A percentile compares a stretch with the other conserved stretches of the same genome.
Conservation (phyloP, 2,888 invertebrate genomes). For the Campopleginae sp. region DNA sequence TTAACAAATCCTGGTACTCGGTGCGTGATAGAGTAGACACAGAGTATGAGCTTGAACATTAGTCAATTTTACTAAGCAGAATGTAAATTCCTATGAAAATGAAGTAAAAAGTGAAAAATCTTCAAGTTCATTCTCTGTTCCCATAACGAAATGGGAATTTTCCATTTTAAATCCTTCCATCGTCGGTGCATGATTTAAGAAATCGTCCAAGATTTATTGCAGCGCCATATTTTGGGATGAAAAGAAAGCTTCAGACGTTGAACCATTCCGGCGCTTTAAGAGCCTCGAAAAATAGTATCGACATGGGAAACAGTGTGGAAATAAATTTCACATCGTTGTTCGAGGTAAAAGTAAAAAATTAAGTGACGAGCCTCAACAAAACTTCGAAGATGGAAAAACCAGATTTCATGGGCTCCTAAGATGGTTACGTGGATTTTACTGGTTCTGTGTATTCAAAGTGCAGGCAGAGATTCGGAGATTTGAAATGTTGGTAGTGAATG, state of each 20-base stretch:
- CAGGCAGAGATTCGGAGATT: conserved; percentile 24
- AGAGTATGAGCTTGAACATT: too few species aligned
- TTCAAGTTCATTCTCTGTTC: too few species aligned
- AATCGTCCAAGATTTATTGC: not conserved
- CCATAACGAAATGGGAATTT: too few species aligned
- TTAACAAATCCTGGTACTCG: too few species aligned
- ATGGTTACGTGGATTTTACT: not conserved
- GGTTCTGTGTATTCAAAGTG: not conserved
- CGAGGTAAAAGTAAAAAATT: not conserved
- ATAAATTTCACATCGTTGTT: not conserved
- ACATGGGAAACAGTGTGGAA: not conserved
- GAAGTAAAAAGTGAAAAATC: too few species aligned
- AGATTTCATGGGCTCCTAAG: not conserved
- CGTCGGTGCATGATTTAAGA: too few species aligned
- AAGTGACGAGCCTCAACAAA: not conserved
- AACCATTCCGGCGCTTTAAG: not conserved
- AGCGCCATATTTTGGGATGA: not conserved
- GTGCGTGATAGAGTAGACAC: too few species aligned
- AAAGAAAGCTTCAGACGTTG: not conserved
- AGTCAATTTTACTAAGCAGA: too few species aligned
- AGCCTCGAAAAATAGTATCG: not conserved
- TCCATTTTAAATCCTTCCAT: too few species aligned
- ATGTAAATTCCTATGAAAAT: too few species aligned
- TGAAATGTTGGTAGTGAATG: conserved; percentile 14
- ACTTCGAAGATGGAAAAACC: not conserved